Evolutionary conservation across 2,113 vertebrate species (phyloP).

Genomic region (Galbula dea): DNA sequence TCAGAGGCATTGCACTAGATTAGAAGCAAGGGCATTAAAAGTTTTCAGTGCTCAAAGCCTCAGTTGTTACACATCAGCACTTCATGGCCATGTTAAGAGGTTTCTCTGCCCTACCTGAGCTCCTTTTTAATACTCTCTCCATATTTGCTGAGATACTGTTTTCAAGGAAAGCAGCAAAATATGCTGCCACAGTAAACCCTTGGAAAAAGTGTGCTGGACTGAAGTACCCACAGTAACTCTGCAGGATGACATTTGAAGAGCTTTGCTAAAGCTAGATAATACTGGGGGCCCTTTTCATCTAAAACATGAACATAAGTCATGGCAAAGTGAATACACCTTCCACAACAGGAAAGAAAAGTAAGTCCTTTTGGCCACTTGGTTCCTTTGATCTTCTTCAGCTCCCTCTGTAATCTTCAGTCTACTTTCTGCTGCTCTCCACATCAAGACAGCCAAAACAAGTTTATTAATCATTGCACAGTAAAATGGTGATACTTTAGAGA

Average conservation of each 20-base stretch:
- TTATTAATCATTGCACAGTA: neutral
- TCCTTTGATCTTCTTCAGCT: neutral
- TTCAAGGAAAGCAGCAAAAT: neutral
- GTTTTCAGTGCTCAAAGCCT: slow-evolving; percentile 28
- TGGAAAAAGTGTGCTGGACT: neutral
- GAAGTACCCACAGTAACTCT: neutral
- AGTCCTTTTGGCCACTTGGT: neutral
- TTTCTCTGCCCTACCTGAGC: neutral
- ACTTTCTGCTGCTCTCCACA: neutral
- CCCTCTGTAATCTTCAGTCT: neutral
- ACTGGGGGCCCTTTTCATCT: neutral
- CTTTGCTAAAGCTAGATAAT: neutral
- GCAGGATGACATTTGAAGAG: neutral
- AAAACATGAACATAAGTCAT: neutral
- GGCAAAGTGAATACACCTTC: neutral
- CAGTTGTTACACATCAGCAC: neutral
- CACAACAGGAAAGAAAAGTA: neutral
- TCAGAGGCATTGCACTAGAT: neutral
- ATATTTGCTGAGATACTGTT: neutral
- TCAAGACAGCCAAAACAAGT: neutral
- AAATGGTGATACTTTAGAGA: neutral
- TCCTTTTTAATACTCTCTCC: neutral
- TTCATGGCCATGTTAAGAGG: neutral
- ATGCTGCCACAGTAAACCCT: neutral
- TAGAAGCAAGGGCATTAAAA: slow-evolving; percentile 29